A percentile compares a stretch with the other conserved stretches of the same genome.
phyloP scores from a whole-genome alignment of 2,888 invertebrate species.

The Eristalinus aeneus region DNA sequence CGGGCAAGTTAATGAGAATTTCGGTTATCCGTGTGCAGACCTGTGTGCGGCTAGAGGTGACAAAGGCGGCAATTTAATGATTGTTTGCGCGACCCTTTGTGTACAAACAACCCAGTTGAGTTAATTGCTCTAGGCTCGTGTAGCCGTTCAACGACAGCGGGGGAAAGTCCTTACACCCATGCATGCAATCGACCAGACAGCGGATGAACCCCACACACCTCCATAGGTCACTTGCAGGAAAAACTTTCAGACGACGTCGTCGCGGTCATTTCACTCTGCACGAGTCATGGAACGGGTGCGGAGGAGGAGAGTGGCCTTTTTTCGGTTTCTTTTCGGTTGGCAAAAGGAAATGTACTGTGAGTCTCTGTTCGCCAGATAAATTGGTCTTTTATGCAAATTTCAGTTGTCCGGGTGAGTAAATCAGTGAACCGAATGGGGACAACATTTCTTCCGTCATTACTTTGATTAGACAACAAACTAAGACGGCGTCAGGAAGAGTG shows the following conservation, averaged over 20 bases:
- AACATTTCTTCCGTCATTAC: slow-evolving; percentile 47
- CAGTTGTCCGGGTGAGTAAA: slow-evolving; percentile 36
- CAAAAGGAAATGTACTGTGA: slow-evolving; percentile 32
- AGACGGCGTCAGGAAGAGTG: not conserved
- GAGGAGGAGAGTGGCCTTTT: slow-evolving; percentile 15
- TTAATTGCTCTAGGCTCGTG: not conserved
- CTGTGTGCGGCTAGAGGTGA: not conserved
- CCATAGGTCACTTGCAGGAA: not conserved
- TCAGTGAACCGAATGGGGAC: slow-evolving; percentile 10
- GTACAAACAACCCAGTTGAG: not conserved
- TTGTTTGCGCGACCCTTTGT: not conserved
- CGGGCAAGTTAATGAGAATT: slow-evolving; percentile 44
- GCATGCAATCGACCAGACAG: not conserved
- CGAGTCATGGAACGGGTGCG: not conserved
- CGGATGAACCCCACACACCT: not conserved
- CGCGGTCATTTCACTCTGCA: not conserved
- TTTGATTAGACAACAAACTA: slow-evolving; percentile 56
- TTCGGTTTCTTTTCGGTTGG: slow-evolving; percentile 21
- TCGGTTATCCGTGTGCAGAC: not conserved
- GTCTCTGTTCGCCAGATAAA: slow-evolving; percentile 54
- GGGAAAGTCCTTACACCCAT: not conserved
- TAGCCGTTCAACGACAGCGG: not conserved
- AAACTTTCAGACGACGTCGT: not conserved
- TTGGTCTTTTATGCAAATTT: slow-evolving; percentile 68
- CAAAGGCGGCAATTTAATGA: slow-evolving; percentile 28